Conservation (phyloP, 1,140 invertebrate genomes). For the Formica selysi region DNA sequence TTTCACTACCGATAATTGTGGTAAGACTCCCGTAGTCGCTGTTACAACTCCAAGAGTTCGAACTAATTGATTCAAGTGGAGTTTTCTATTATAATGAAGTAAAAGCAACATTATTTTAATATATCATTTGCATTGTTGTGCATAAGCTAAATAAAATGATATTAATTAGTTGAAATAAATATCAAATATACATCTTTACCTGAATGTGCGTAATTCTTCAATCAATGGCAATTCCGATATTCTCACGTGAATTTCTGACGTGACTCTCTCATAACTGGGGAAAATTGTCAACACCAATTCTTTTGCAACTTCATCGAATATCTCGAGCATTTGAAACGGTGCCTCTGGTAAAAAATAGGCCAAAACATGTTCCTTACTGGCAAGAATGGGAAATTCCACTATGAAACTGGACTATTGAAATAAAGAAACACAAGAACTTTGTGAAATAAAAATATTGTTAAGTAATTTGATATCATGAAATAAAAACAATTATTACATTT, state of each 20-base stretch:
- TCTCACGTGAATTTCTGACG: slow-evolving; percentile 96
- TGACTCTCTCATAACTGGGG: slow-evolving; percentile 98
- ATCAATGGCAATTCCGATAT: slow-evolving; percentile 98
- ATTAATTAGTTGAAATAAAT: slow-evolving; percentile 34
- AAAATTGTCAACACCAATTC: slow-evolving; percentile 98
- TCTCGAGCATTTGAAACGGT: slow-evolving; percentile 97
- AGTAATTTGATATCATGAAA: not conserved
- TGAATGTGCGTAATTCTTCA: slow-evolving; percentile 97
- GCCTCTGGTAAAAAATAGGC: slow-evolving; percentile 99
- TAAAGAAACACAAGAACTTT: slow-evolving; percentile 20
- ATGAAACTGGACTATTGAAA: slow-evolving; percentile 93
- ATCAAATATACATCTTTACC: slow-evolving; percentile 84
- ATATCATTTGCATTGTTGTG: not conserved
- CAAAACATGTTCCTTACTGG: slow-evolving; percentile 95
- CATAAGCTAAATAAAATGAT: not conserved
- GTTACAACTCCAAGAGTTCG: slow-evolving; percentile 98
- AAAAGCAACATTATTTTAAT: slow-evolving; percentile 53
- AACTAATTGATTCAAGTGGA: slow-evolving; percentile 98
- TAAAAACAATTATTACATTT: not conserved
- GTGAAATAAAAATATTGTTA: slow-evolving; percentile 3
- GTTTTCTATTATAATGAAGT: slow-evolving; percentile 89
- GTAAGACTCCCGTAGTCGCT: slow-evolving; percentile 97
- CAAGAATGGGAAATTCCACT: slow-evolving; percentile 97
- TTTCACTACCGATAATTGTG: slow-evolving; percentile 98
- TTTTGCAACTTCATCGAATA: slow-evolving; percentile 98